Conservation (phyloP, 2,888 invertebrate genomes). For the Pseudococcus jackbeardsleyi region DNA sequence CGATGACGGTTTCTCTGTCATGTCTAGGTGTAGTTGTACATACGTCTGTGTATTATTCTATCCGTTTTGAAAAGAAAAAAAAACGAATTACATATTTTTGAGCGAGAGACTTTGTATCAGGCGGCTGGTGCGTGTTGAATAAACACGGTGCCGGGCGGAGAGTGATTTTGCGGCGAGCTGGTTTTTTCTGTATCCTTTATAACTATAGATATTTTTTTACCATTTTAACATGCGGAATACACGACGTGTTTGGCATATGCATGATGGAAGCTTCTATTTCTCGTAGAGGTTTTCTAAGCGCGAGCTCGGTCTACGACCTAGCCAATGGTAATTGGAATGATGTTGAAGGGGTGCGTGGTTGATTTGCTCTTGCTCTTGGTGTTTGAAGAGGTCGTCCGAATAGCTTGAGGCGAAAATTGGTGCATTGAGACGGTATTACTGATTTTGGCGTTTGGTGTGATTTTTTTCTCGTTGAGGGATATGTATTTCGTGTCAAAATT, state of each 20-base stretch:
- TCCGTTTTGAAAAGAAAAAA: neutral
- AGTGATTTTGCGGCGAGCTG: slow-evolving; percentile 42
- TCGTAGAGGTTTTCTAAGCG: neutral
- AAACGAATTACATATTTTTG: slow-evolving; percentile 42
- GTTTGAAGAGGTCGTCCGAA: neutral
- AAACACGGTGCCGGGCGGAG: neutral
- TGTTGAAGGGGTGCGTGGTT: slow-evolving; percentile 10
- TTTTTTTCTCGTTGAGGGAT: too few relatives aligned
- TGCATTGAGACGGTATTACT: too few relatives aligned
- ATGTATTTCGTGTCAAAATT: neutral
- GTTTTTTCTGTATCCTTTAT: neutral
- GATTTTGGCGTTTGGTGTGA: too few relatives aligned
- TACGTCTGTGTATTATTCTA: slow-evolving; percentile 5
- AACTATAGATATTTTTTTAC: neutral
- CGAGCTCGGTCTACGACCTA: slow-evolving; percentile 3
- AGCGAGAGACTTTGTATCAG: slow-evolving; percentile 1
- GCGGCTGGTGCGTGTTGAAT: slow-evolving; percentile 12
- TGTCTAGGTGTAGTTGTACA: neutral
- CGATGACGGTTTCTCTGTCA: slow-evolving; percentile 24
- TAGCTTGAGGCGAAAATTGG: neutral
- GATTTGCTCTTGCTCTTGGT: neutral
- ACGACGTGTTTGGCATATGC: slow-evolving; percentile 44
- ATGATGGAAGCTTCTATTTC: slow-evolving; percentile 17
- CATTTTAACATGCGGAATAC: slow-evolving; percentile 21
- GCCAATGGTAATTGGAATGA: neutral